These are phyloP conservation scores for Drosophila lacertosa DNA, from an alignment of 1,140 invertebrate species.

Conservation along the genomic window DNA sequence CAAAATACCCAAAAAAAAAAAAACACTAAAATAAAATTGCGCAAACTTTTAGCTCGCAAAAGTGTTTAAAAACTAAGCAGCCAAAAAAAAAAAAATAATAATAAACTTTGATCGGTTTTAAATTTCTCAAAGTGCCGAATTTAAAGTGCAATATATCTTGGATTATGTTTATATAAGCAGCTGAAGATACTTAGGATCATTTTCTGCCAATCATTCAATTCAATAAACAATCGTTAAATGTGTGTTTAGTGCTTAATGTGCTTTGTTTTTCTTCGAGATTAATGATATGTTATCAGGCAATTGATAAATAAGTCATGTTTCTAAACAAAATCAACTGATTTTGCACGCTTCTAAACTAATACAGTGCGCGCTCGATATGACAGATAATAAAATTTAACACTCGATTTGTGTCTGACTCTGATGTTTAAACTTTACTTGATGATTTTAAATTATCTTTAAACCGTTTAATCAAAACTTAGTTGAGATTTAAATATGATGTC, in stretches of 20 bases:
- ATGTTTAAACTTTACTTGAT: no score
- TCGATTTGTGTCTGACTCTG: no score
- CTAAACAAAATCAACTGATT: conserved; percentile 18
- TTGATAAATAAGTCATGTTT: conserved; percentile 25
- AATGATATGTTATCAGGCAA: conserved; percentile 40
- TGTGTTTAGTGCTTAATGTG: conserved; percentile 4
- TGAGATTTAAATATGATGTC: no score
- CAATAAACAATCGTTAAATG: conserved; percentile 4
- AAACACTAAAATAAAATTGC: conserved; percentile 9
- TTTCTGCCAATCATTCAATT: background rate
- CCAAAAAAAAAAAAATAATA: no score
- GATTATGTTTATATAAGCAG: background rate
- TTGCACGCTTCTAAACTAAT: conserved; percentile 4
- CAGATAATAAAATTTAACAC: background rate
- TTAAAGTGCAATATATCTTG: background rate
- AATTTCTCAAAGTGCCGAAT: background rate
- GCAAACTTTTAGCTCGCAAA: conserved; percentile 9
- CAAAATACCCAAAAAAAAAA: background rate
- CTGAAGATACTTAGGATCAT: background rate
- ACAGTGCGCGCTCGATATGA: background rate
- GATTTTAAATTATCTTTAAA: no score
- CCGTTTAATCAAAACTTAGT: no score
- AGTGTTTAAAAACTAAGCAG: background rate
- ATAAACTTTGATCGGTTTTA: conserved; percentile 11
- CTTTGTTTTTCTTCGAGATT: conserved; percentile 6